Evolutionary conservation across 2,113 vertebrate species (phyloP).

Genomic region (Saguinus imperator): DNA sequence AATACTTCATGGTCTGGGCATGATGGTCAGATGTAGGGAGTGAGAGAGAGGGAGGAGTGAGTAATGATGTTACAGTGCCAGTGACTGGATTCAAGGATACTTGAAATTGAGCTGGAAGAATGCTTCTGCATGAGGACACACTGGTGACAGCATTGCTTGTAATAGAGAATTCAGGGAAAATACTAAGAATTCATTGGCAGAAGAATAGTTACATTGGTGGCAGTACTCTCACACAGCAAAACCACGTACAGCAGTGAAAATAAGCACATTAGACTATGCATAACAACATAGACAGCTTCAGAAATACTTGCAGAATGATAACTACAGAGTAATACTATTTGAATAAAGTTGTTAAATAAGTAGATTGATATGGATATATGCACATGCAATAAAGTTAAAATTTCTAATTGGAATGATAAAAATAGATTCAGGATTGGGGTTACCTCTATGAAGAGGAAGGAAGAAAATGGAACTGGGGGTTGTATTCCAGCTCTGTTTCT

Average conservation of each 20-base stretch:
- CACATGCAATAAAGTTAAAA: background rate
- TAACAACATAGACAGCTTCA: background rate
- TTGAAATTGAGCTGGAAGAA: background rate
- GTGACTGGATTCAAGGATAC: background rate
- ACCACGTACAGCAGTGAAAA: background rate
- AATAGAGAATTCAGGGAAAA: background rate
- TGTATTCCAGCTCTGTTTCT: background rate
- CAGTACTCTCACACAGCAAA: background rate
- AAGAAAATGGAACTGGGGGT: background rate
- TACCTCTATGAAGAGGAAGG: background rate
- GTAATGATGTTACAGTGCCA: background rate
- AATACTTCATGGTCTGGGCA: background rate
- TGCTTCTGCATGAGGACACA: background rate
- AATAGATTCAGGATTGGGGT: background rate
- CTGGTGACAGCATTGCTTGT: background rate
- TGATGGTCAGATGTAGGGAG: background rate
- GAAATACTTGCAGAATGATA: background rate
- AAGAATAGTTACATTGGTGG: background rate
- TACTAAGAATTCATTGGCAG: background rate
- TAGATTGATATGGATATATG: background rate
- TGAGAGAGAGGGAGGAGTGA: background rate
- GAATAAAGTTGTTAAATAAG: background rate
- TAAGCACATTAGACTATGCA: background rate
- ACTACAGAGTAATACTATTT: background rate
- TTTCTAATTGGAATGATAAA: constrained; percentile 26